These are phyloP conservation scores for Eciton burchellii DNA, from an alignment of 1,140 invertebrate genomes.

Conservation along the genomic window DNA sequence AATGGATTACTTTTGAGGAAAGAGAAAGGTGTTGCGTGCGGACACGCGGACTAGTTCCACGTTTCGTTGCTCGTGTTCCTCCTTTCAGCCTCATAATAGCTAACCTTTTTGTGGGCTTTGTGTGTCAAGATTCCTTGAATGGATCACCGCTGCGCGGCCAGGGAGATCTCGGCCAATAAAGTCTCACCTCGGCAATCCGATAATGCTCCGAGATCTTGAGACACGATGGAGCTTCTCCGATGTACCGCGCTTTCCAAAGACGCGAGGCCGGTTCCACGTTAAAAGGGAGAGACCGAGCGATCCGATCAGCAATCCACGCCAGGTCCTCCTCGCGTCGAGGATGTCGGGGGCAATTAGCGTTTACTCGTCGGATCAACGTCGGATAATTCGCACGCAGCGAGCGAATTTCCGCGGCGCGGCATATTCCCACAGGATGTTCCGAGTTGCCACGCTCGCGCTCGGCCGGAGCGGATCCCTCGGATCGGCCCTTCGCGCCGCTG, in stretches of 20 bases:
- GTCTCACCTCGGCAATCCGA: slow-evolving; percentile 73
- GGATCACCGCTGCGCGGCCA: slow-evolving; percentile 69
- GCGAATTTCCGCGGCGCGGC: no score
- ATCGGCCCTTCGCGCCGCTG: slow-evolving; percentile 8
- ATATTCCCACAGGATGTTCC: slow-evolving; percentile 25
- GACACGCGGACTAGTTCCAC: slow-evolving; percentile 3
- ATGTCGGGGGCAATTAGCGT: neutral
- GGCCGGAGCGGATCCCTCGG: slow-evolving; percentile 4
- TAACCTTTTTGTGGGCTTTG: slow-evolving; percentile 74
- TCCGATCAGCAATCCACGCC: neutral
- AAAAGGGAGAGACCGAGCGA: neutral
- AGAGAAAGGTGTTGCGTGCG: slow-evolving; percentile 16
- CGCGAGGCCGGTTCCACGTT: neutral
- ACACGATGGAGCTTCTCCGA: slow-evolving; percentile 8
- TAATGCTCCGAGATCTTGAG: slow-evolving; percentile 74
- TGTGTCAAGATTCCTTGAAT: slow-evolving; percentile 77
- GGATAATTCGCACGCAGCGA: no score
- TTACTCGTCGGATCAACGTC: neutral
- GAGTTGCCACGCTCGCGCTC: slow-evolving; percentile 16
- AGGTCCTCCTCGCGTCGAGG: neutral
- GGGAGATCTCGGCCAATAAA: slow-evolving; percentile 79
- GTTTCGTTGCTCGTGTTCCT: slow-evolving; percentile 27
- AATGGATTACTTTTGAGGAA: slow-evolving; percentile 3
- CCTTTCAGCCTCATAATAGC: slow-evolving; percentile 43
- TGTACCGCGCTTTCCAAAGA: slow-evolving; percentile 31